Conservation (phyloP, 2,797 vertebrate genomes). For the Dermochelys coriacea region DNA sequence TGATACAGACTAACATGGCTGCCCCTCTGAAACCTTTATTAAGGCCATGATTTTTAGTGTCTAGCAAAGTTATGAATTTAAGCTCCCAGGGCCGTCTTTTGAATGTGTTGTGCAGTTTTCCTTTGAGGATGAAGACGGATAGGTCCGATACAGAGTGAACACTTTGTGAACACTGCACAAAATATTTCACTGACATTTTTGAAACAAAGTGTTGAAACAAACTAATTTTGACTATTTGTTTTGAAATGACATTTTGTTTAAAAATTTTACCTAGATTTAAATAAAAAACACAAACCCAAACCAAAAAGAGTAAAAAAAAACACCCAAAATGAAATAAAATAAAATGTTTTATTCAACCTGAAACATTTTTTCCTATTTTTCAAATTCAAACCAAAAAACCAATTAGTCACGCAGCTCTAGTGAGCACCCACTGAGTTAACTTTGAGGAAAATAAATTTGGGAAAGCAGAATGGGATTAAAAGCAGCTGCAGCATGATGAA, state of each 20-base stretch:
- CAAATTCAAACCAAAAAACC: background rate
- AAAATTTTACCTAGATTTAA: no score
- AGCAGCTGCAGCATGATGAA: background rate
- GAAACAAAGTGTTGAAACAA: no score
- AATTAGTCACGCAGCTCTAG: background rate
- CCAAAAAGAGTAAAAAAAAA: no score
- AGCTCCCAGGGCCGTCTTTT: background rate
- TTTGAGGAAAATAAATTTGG: background rate
- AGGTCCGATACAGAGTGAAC: no score
- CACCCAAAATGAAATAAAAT: no score
- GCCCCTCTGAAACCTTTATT: no score
- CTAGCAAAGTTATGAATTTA: background rate
- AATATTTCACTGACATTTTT: no score
- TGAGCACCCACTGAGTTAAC: background rate
- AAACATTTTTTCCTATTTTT: background rate
- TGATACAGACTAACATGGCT: no score
- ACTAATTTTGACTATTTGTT: no score
- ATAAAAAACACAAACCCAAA: no score
- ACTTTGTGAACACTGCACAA: no score
- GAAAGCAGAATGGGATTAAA: background rate
- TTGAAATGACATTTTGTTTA: no score
- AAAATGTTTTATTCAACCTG: background rate
- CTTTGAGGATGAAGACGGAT: background rate
- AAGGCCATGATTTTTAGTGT: background rate
- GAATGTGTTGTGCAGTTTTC: background rate